Evolutionary conservation across 1,140 invertebrate genomes (phyloP), one percentile per base, ranked within the genome.

Genomic region (Drosophila mayri): DNA sequence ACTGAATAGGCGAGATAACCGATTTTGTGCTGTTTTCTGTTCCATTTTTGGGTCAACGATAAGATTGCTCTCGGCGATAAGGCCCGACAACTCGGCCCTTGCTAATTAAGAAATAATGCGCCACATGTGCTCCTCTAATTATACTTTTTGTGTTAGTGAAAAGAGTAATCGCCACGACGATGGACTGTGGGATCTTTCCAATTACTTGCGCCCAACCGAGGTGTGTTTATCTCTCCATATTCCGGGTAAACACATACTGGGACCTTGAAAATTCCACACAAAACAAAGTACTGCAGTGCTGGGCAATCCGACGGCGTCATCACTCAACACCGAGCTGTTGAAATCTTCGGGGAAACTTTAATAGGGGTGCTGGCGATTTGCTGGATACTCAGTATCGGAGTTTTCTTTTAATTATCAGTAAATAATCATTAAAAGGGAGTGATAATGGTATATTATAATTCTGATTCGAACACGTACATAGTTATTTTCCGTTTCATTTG

Each of bases 51-150:
- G 47, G 30, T 66, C 14, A n/a, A 18, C 20, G 66, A 70, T 70
- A 70, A 70, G 66, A 70, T 70, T 70, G 28, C 20, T 66, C 65
- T 22, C 61, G 7, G 12, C 28, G 65, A 68, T 68, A 68, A 64
- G 30, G 38, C 8, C 22, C n/a, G 4, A 44, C 37, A 43, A 66
- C 47, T 52, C 16, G 37, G 30, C 30, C 30, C 18, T 37, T n/a
- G 46, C 12, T 52, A 50, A 68, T 52, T 68, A 47, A 30, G 46
- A 41, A 52, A 43, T 35, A 35, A 35, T 43, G 14, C 35, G 46
- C 22, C 38, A 38, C 30, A 66, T 30, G 62, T 66, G 37, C 46
- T 66, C 12, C 11, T 54, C 44, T 25, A 68, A 37, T 62, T 61
- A 35, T 12, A 12, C 10, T 30, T 32, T 60, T 61, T 11, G 16